phyloP scores from a whole-genome alignment of 2,797 vertebrate genomes.

The Chloroceryle amazona region DNA sequence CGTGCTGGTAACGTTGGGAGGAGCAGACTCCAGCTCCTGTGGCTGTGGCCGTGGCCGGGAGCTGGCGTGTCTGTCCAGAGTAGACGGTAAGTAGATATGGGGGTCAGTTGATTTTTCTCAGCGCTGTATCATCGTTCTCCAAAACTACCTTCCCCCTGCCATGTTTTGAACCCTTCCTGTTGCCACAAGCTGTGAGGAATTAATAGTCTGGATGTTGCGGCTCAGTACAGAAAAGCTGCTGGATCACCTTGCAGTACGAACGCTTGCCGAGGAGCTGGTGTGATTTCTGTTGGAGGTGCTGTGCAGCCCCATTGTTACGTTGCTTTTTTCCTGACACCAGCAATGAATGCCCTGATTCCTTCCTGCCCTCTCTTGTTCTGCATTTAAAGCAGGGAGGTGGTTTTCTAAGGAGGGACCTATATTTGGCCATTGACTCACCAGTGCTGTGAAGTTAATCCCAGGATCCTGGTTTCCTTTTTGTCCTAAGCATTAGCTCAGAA shows the following conservation, averaged over 20 bases:
- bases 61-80: not conserved
- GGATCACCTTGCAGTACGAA: not conserved
- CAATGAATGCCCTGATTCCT: not conserved
- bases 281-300: not conserved
- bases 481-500: not conserved
- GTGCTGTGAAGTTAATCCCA: not conserved
- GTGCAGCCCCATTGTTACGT: not conserved
- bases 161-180: not conserved
- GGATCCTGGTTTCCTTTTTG: not conserved
- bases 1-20: not conserved
- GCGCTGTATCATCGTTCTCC: not conserved
- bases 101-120: not conserved
- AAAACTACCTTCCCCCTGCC: not conserved
- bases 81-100: not conserved
- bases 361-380: not conserved
- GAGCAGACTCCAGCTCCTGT: not conserved
- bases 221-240: not conserved
- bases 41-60: not conserved
- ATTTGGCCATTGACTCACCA: not conserved
- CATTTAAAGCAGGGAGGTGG: not conserved
- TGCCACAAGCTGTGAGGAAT: not conserved
- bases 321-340: not conserved
- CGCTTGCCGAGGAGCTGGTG: not conserved
- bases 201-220: not conserved
- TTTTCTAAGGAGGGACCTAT: not conserved